Evolutionary conservation across 2,888 invertebrate genomes (phyloP).

Genomic region (Drosophila rellima): DNA sequence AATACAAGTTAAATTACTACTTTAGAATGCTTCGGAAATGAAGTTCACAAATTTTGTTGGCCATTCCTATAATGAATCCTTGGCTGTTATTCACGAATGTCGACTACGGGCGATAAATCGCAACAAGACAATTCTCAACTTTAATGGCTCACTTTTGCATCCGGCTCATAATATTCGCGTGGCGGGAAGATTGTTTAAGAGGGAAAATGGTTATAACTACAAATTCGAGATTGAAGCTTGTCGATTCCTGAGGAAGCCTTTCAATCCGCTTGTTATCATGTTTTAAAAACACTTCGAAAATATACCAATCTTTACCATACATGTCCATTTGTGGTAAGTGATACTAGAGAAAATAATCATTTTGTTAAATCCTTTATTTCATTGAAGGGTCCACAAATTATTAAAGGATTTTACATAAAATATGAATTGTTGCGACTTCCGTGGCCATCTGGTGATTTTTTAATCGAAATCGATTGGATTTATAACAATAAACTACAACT

Average conservation of each 20-base stretch:
- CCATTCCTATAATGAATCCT: conserved; percentile 9
- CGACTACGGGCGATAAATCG: conserved; percentile 36
- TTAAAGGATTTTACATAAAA: conserved; percentile 20
- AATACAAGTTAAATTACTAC: no score
- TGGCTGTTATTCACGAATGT: conserved; percentile 9
- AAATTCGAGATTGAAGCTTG: conserved; percentile 36
- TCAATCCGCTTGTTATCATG: conserved; percentile 27
- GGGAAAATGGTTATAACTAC: conserved; percentile 44
- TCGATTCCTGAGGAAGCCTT: conserved; percentile 28
- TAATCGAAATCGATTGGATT: conserved; percentile 11
- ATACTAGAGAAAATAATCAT: no score
- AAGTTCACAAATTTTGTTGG: conserved; percentile 32
- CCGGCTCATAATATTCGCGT: not conserved
- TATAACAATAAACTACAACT: conserved; percentile 7
- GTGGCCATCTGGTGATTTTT: conserved; percentile 36
- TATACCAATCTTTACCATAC: conserved; percentile 50
- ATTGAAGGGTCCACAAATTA: conserved; percentile 9
- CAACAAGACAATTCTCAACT: conserved; percentile 7
- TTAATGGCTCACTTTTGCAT: not conserved
- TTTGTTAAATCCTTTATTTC: not conserved
- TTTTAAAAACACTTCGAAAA: conserved; percentile 4
- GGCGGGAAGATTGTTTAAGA: conserved; percentile 11
- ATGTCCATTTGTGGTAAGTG: conserved; percentile 43
- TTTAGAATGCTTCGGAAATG: conserved; percentile 11
- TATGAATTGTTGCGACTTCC: conserved; percentile 25